phyloP scores from a whole-genome alignment of 1,140 invertebrate species.

The Lanistes nyassanus region DNA sequence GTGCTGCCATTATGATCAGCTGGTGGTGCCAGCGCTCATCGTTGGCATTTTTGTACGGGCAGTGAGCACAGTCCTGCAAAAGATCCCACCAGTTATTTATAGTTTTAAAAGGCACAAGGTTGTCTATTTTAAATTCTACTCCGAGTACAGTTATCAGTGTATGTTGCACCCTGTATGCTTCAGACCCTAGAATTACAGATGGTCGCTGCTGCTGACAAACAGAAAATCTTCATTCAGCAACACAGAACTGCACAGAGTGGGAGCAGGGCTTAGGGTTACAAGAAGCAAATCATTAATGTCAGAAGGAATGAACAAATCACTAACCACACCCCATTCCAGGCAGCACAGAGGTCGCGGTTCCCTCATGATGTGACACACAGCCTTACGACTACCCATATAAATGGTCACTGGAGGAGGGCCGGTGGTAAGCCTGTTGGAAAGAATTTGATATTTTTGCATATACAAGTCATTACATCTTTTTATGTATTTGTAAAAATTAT shows the following conservation, averaged over 20 bases:
- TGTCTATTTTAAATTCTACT: not conserved
- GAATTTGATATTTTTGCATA: no score
- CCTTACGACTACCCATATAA: conserved; percentile 95
- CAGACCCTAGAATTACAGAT: no score
- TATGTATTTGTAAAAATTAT: no score
- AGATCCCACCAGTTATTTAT: not conserved
- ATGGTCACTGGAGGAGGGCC: conserved; percentile 96
- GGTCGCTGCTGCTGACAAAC: no score
- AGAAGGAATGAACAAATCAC: conserved; percentile 21
- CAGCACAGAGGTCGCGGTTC: conserved; percentile 96
- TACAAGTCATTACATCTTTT: no score
- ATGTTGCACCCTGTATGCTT: no score
- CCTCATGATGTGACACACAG: conserved; percentile 93
- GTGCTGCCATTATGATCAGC: conserved; percentile 95
- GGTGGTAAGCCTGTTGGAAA: conserved; percentile 42
- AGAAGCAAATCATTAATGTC: not conserved
- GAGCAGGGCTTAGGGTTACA: no score
- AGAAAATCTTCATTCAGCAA: not conserved
- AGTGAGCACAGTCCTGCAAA: conserved; percentile 89
- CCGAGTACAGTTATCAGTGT: not conserved
- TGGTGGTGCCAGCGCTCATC: conserved; percentile 98
- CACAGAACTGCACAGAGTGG: not conserved
- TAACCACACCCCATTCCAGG: conserved; percentile 89
- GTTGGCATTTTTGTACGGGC: conserved; percentile 89
- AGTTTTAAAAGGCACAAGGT: not conserved